These are phyloP conservation scores for Ephialtes manifestator DNA, from an alignment of 2,888 invertebrate genomes.

Conservation along the genomic window DNA sequence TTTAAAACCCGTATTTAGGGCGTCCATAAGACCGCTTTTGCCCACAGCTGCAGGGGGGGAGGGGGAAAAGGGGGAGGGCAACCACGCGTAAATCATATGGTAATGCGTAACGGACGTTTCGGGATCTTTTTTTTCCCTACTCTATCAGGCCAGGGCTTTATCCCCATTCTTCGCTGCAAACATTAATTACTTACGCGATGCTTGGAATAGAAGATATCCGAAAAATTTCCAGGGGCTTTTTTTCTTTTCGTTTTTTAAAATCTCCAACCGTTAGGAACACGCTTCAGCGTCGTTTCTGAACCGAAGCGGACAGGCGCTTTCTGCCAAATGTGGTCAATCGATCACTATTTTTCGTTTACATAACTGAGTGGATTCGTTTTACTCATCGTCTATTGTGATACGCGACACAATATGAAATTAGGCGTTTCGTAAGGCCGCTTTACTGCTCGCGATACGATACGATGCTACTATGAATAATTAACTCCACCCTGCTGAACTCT, in stretches of 20 bases:
- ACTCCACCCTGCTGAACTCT: not conserved
- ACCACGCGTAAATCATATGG: conserved; percentile 84
- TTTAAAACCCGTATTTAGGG: conserved; percentile 82
- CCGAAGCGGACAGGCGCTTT: not conserved
- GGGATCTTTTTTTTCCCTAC: conserved; percentile 46
- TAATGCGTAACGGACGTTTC: conserved; percentile 80
- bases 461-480: not conserved
- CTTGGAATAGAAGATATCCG: not conserved
- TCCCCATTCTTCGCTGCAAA: not conserved
- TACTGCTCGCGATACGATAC: not conserved
- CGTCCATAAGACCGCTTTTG: conserved; percentile 54
- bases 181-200: conserved; percentile 6
- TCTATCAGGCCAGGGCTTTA: conserved; percentile 9
- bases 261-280: not conserved
- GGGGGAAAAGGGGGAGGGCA: conserved; percentile 55
- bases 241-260: not conserved
- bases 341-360: conserved; percentile 28
- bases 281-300: not conserved
- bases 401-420: not conserved
- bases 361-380: not conserved
- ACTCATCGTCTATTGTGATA: no score
- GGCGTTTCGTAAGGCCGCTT: not conserved
- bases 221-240: not conserved
- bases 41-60: conserved; percentile 59
- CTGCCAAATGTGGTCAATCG: conserved; percentile 12